Evolutionary conservation across 1,140 invertebrate genomes (phyloP), one percentile per base, ranked within the genome.

Genomic region (Caerostris darwini): DNA sequence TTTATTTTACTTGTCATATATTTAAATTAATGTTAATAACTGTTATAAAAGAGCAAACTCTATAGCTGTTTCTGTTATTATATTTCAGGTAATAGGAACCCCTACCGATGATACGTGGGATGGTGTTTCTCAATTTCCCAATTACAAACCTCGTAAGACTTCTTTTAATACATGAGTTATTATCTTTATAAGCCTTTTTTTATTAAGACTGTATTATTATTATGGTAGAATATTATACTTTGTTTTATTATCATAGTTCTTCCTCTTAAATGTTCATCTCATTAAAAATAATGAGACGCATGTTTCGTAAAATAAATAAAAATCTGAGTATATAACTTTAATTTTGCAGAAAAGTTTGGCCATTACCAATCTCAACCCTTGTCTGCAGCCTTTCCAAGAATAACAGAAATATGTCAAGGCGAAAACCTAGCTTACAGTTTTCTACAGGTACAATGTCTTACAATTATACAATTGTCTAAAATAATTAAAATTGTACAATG

Each of bases 361-460:
- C 97, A 97, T 95, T 98, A 98, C 96, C 97, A 97, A 95, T 96
- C 97, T 83, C 97, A 98, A 95, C 97, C 98, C 95, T 97, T 99
- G 95, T 98, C 98, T 94, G 97, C 97, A 94, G 97, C 98, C 95
- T 99, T 99, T 97, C 98, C 98, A 95, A 97, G 98, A 95, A 96
- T 99, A 90, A 97, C 98, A 95, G 98, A 98, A 96, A 97, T 98
- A 94, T 96, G 97, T 93, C 97, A 98, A 96, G 98, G 98, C 94
- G 98, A 99, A 96, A 97, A 97, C 95, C 97, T 99, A 96, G 98
- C 98, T 85, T 97, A 97, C 87, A 97, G 97, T 94, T 97, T 99
- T 95, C 97, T 99, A 94, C 97, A 97, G 96, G 97, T 97, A 95
- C 7, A n/a, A 67, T 17, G 53, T 58, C 8, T n/a, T n/a, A n/a